Conservation (phyloP, 2,797 vertebrate genomes). For the Acanthornis magna region DNA sequence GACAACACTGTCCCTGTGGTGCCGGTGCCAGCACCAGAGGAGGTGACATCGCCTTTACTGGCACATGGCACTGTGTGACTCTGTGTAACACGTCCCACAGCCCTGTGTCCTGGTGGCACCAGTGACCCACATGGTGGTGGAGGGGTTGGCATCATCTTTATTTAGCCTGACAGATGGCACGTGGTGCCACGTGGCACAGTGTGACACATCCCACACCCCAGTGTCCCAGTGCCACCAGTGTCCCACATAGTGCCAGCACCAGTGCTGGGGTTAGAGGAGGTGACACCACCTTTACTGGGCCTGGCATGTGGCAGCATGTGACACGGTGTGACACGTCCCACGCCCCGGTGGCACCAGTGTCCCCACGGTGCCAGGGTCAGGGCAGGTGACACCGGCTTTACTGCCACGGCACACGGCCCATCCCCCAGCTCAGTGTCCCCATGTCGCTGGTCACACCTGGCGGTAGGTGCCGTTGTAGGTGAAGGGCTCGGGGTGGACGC, state of each 20-base stretch:
- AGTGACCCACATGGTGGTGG: background rate
- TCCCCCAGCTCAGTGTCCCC: background rate
- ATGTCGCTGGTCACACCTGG: background rate
- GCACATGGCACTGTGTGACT: background rate
- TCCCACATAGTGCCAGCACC: background rate
- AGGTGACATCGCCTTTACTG: background rate
- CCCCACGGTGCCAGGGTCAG: background rate
- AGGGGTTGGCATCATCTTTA: background rate
- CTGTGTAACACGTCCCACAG: background rate
- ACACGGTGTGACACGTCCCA: background rate
- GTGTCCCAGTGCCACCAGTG: background rate
- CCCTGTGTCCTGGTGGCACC: background rate
- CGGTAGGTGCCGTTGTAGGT: conserved; percentile 85
- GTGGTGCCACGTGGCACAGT: background rate
- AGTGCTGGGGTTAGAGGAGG: background rate
- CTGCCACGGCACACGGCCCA: rapidly evolving
- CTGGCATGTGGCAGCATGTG: background rate
- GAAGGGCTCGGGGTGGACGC: conserved; percentile 77
- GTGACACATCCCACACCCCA: background rate
- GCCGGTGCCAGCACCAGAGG: background rate
- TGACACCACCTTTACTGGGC: background rate
- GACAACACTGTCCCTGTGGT: background rate
- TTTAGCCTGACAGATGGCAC: background rate
- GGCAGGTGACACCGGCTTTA: background rate
- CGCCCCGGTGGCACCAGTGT: rapidly evolving